phyloP scores from a whole-genome alignment of 2,113 vertebrate species.

The Malurus elegans region DNA sequence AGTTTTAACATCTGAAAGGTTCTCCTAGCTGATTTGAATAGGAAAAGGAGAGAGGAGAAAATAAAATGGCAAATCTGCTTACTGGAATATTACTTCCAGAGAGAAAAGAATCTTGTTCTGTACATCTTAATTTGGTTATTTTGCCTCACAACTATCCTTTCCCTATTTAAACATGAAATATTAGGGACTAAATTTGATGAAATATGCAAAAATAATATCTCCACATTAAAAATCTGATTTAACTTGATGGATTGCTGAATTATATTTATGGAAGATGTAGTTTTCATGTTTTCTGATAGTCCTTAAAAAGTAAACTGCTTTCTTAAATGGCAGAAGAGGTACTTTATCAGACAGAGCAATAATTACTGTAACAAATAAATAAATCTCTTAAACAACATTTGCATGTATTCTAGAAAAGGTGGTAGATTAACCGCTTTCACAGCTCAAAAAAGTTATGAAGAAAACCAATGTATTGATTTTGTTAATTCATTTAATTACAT shows the following conservation, averaged over 20 bases:
- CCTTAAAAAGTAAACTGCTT: not conserved
- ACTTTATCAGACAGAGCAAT: not conserved
- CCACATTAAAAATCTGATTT: not conserved
- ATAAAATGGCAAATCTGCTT: not conserved
- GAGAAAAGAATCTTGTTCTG: not conserved
- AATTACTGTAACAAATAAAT: not conserved
- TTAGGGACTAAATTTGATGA: not conserved
- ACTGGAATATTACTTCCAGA: not conserved
- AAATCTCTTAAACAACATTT: not conserved
- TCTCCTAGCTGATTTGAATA: not conserved
- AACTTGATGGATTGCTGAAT: not conserved
- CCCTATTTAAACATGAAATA: not conserved
- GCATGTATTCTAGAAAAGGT: not conserved
- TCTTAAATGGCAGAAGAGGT: not conserved
- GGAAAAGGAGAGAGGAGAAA: not conserved
- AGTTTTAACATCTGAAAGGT: not conserved
- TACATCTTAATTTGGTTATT: not conserved
- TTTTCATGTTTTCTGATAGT: not conserved
- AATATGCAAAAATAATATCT: not conserved
- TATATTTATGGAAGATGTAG: not conserved
- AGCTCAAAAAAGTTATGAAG: not conserved
- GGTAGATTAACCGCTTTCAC: not conserved
- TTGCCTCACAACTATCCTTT: not conserved
- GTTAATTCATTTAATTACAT: not conserved
- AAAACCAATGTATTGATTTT: not conserved